These are phyloP conservation scores for Urocolius indicus DNA, from an alignment of 2,113 vertebrate species.

Conservation along the genomic window DNA sequence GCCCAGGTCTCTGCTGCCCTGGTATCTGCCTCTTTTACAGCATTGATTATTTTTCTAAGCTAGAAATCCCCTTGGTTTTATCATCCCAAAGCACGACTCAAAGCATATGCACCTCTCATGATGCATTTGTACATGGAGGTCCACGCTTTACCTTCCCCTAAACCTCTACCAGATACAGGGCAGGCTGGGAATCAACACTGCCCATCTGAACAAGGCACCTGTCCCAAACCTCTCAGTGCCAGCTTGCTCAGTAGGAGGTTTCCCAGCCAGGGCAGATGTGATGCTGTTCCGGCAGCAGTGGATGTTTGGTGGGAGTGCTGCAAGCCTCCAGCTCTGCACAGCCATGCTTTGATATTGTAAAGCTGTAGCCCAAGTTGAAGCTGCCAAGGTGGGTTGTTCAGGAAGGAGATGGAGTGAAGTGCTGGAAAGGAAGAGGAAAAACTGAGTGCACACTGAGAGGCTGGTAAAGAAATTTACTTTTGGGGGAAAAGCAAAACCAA, in stretches of 20 bases:
- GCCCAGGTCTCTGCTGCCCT: not conserved
- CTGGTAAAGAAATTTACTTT: not conserved
- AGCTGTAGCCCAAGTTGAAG: not conserved
- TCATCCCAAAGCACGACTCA: not conserved
- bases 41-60: not conserved
- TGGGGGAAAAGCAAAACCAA: not conserved
- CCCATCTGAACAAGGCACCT: not conserved
- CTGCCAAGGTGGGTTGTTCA: not conserved
- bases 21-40: not conserved
- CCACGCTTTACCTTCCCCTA: not conserved
- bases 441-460: fast-evolving
- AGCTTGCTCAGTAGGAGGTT: fast-evolving
- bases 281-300: not conserved
- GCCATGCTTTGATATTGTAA: fast-evolving
- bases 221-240: fast-evolving
- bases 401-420: not conserved
- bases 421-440: not conserved
- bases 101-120: not conserved
- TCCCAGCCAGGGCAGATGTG: fast-evolving
- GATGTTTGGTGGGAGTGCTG: not conserved
- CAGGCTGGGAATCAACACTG: not conserved
- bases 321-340: not conserved
- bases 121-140: not conserved
- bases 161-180: not conserved
- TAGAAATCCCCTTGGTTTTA: not conserved